These are phyloP conservation scores for Penelope pileata DNA, from an alignment of 2,113 vertebrate species.

Conservation along the genomic window DNA sequence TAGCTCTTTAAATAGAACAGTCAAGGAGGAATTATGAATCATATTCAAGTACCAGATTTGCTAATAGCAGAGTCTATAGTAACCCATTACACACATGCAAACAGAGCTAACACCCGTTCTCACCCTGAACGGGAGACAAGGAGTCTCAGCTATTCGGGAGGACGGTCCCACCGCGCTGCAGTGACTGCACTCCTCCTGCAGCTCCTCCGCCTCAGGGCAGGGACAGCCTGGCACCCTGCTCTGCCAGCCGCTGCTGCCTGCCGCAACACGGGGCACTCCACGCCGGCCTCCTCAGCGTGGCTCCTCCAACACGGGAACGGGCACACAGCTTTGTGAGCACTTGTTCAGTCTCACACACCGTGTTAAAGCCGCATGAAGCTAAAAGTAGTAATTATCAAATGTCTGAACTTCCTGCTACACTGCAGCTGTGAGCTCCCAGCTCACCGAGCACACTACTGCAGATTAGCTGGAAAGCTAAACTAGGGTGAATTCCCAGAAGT, in stretches of 20 bases:
- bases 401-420: slow-evolving; percentile 53
- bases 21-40: slow-evolving; percentile 2
- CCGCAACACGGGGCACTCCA: not conserved
- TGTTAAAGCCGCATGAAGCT: slow-evolving; percentile 35
- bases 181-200: not conserved
- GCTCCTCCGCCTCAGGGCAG: not conserved
- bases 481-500: not conserved
- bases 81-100: not conserved
- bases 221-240: not conserved
- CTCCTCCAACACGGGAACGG: not conserved
- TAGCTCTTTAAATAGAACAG: slow-evolving; percentile 4
- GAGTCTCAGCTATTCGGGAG: not conserved
- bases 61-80: not conserved
- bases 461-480: not conserved
- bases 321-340: not conserved
- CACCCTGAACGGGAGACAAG: not conserved
- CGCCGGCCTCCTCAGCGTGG: fast-evolving
- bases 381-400: slow-evolving; percentile 58
- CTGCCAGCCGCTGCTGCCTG: not conserved
- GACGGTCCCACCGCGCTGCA: not conserved
- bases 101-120: not conserved
- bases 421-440: not conserved
- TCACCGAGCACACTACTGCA: not conserved
- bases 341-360: not conserved
- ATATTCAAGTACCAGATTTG: not conserved